A percentile compares a stretch with the other conserved stretches of the same genome.
These are phyloP conservation scores for Grammomys dolichurus DNA, from an alignment of 2,113 vertebrate species.

Conservation along the genomic window DNA sequence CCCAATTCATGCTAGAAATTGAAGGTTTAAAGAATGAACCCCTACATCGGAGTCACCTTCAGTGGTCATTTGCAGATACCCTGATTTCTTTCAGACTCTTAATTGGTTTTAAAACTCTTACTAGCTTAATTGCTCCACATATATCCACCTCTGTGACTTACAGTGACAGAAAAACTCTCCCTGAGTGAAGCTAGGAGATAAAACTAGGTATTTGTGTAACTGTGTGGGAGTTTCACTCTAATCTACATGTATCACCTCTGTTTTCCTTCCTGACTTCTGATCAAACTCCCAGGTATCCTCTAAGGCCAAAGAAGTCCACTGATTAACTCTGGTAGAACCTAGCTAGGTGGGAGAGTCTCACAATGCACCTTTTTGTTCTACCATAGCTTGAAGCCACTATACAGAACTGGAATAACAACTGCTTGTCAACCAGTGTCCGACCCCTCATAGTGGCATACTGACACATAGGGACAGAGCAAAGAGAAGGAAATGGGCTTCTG, in stretches of 20 bases:
- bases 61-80: conserved; percentile 54
- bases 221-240: not conserved
- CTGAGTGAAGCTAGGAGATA: conserved; percentile 66
- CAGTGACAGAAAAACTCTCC: conserved; percentile 51
- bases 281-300: conserved; percentile 12
- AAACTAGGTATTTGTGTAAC: conserved; percentile 41
- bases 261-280: conserved; percentile 50
- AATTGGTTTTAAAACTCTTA: conserved; percentile 69
- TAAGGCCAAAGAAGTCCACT: not conserved
- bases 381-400: conserved; percentile 7
- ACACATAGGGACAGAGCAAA: not conserved
- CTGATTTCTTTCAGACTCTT: conserved; percentile 71
- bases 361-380: conserved; percentile 4
- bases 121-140: conserved; percentile 72
- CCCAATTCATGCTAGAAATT: conserved; percentile 51
- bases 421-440: not conserved
- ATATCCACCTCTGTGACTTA: conserved; percentile 67
- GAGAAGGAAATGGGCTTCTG: not conserved
- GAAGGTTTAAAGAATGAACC: conserved; percentile 58
- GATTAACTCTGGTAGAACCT: not conserved
- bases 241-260: not conserved
- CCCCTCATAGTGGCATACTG: not conserved
- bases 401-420: not conserved
- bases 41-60: conserved; percentile 59
- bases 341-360: not conserved